Evolutionary conservation across 2,888 invertebrate genomes (phyloP).

Genomic region (Macaria liturata): DNA sequence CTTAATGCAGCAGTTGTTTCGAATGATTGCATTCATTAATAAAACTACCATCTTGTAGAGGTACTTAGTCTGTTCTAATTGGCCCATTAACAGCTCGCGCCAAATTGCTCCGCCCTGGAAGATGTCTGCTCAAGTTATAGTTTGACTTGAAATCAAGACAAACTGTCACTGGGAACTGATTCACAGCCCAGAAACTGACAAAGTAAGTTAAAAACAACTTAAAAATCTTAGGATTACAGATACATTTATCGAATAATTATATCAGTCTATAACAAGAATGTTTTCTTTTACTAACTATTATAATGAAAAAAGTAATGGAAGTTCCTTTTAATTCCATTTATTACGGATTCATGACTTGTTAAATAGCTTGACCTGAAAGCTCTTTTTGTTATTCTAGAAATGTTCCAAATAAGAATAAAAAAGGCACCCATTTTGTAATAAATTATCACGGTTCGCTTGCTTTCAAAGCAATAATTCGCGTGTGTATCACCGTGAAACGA

Average conservation of each 20-base stretch:
- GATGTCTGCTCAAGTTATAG: constrained; percentile 2
- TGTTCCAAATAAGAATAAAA: neutral
- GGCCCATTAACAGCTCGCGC: constrained; percentile 14
- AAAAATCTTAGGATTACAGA: no score
- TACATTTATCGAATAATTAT: no score
- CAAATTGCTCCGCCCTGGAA: constrained; percentile 6
- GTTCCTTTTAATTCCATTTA: no score
- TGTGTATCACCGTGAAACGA: constrained; percentile 12
- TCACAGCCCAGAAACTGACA: no score
- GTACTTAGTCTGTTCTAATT: constrained; percentile 13
- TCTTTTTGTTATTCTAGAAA: neutral
- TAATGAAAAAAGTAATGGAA: no score
- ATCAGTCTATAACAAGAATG: no score
- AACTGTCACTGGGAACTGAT: no score
- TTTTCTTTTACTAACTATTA: no score
- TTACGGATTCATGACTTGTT: no score
- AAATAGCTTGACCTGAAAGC: no score
- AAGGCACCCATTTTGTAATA: constrained; percentile 6
- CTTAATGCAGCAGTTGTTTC: constrained; percentile 1
- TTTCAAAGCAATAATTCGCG: constrained; percentile 15
- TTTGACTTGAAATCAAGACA: neutral
- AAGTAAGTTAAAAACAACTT: no score
- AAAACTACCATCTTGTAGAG: constrained; percentile 10
- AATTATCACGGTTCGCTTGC: constrained; percentile 7
- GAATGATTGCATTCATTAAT: constrained; percentile 9